A percentile compares a stretch with the other conserved stretches of the same genome.
phyloP scores from a whole-genome alignment of 2,113 vertebrate genomes.

The Platycercus adscitus region DNA sequence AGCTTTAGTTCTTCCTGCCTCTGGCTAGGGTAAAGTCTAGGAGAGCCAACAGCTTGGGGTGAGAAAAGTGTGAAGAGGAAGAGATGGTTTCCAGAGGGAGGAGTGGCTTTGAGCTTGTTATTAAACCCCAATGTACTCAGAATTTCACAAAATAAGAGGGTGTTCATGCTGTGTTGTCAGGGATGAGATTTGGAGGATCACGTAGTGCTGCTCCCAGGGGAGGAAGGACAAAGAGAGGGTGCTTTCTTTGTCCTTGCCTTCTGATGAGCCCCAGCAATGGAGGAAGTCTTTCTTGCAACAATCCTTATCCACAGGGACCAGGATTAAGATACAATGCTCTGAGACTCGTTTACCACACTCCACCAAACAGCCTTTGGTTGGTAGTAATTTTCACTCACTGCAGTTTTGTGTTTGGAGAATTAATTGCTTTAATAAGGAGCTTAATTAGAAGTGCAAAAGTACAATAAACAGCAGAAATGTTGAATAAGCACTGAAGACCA shows the following conservation, averaged over 20 bases:
- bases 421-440: constrained; percentile 61
- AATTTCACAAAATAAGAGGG: not conserved
- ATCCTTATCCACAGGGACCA: not conserved
- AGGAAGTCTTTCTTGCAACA: not conserved
- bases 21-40: not conserved
- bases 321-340: not conserved
- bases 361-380: constrained; percentile 15
- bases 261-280: not conserved
- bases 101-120: not conserved
- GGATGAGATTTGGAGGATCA: not conserved
- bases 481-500: rapidly evolving
- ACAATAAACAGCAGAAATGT: not conserved
- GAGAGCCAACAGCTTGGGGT: not conserved
- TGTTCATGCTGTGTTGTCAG: not conserved
- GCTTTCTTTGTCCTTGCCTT: not conserved
- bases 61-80: not conserved
- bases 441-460: constrained; percentile 51
- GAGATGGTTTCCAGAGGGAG: not conserved
- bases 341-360: constrained; percentile 23
- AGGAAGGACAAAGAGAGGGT: not conserved
- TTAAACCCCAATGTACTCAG: not conserved
- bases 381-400: not conserved
- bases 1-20: not conserved
- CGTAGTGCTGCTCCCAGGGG: not conserved
- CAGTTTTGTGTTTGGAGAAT: constrained; percentile 45